phyloP scores from a whole-genome alignment of 2,797 vertebrate genomes.

The Salmo trutta region DNA sequence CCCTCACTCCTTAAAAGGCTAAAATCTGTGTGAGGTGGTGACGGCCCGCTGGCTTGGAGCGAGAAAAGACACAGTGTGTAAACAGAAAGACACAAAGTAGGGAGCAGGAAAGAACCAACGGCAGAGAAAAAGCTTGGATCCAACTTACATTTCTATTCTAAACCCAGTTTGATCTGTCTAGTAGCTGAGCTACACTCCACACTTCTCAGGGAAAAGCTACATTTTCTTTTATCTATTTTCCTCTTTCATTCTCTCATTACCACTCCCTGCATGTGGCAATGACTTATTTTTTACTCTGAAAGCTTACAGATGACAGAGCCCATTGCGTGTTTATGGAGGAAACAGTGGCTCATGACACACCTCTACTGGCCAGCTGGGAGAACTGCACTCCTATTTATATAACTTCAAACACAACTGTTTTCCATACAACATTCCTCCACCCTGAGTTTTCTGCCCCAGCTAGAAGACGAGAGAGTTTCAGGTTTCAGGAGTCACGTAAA shows the following conservation, averaged over 20 bases:
- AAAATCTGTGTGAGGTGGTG: constrained; percentile 47
- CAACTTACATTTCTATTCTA: too few species aligned
- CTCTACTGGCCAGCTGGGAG: constrained; percentile 71
- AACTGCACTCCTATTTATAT: constrained; percentile 60
- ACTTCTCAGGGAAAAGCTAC: constrained; percentile 16
- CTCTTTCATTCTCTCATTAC: constrained; percentile 27
- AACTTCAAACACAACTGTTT: constrained; percentile 56
- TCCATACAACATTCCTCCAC: constrained; percentile 56
- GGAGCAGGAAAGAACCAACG: constrained; percentile 1
- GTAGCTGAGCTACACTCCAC: too few species aligned
- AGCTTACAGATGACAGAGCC: constrained; percentile 70
- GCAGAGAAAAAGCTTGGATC: background rate
- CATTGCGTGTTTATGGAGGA: constrained; percentile 49
- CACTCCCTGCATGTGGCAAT: constrained; percentile 45
- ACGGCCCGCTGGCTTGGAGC: constrained; percentile 37
- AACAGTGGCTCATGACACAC: constrained; percentile 65
- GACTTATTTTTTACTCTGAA: constrained; percentile 61
- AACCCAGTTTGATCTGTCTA: too few species aligned
- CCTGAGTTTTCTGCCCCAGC: constrained; percentile 31
- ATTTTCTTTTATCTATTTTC: constrained; percentile 18
- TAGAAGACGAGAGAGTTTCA: constrained; percentile 43
- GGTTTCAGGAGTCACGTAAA: constrained; percentile 54
- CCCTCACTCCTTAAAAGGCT: constrained; percentile 73
- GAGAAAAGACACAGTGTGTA: background rate
- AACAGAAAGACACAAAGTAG: constrained; percentile 16